Base-by-base conservation (phyloP, 1,140 invertebrate genomes). In the Aphelinus atriplicis region DNA sequence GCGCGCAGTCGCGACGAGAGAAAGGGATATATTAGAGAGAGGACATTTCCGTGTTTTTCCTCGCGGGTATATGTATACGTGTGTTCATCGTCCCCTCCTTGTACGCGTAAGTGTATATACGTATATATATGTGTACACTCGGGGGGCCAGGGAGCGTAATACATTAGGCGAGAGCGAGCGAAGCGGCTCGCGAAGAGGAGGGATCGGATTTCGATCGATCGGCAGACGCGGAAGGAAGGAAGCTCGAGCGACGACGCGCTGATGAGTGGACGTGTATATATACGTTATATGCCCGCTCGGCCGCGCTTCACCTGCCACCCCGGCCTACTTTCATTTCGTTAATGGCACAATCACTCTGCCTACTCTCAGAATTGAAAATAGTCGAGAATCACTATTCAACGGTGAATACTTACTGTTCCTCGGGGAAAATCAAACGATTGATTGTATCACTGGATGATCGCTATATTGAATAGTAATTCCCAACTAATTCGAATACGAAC, bases 261-360 rank as follows among this genome's bases (percentile, higher is more conserved):
- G 26, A 65, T 56, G 71, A 73, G 71, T 73, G 71, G 71, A 67
- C 71, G 43, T 60, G 55, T 72, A 53, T 53, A 53, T 53, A 53
- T 53, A 53, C 51, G 9, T 26, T 53, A 53, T 53, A 53, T 53
- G 9, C 43, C 56, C 60, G 61, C 60, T 51, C 43, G 51, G 42
- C 50, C 5, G 55, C 45, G 45, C 45, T 45, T 45, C 45, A 50
- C 47, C 50, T 10, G 46, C 51, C 43, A 53, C 26, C 46, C 51
- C 71, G 75, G 69, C 75, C 64, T 48, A 76, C 63, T 71, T 76
- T 76, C 69, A 76, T 76, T 76, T 72, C 66, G 67, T 66, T 75
- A 75, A 75, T 75, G 68, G 74, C 65, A 26, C 67, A 75, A 57
- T 57, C 67, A 70, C 60, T 69, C 7, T 58, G 55, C 4, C 26